Evolutionary conservation across 2,888 invertebrate species (phyloP).

Genomic region (Cantharis rustica): DNA sequence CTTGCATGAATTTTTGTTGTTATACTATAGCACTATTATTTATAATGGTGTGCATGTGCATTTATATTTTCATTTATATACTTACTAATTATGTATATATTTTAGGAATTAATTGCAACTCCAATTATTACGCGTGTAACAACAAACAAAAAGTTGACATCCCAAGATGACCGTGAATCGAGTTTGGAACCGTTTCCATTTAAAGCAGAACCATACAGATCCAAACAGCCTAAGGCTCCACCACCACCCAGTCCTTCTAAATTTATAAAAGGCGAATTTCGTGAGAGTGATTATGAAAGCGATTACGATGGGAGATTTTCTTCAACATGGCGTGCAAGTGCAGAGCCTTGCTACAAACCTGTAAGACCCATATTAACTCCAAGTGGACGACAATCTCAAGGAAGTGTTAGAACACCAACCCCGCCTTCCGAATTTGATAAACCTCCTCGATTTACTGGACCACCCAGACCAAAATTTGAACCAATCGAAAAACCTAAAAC

Average conservation of each 20-base stretch:
- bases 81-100: slow-evolving; percentile 23
- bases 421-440: slow-evolving; percentile 65
- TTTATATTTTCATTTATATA: neutral
- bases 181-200: slow-evolving; percentile 57
- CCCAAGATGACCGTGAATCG: slow-evolving; percentile 49
- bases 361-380: slow-evolving; percentile 64
- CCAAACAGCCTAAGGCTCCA: slow-evolving; percentile 53
- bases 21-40: slow-evolving; percentile 53
- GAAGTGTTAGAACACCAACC: slow-evolving; percentile 58
- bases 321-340: slow-evolving; percentile 64
- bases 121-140: slow-evolving; percentile 59
- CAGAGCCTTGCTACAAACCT: slow-evolving; percentile 63
- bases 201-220: slow-evolving; percentile 52
- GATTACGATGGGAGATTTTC: slow-evolving; percentile 70
- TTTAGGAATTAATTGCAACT: slow-evolving; percentile 61
- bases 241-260: slow-evolving; percentile 67
- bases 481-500: slow-evolving; percentile 59
- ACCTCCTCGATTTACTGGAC: slow-evolving; percentile 55
- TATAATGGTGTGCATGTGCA: slow-evolving; percentile 46
- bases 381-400: slow-evolving; percentile 55
- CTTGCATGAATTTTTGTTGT: neutral
- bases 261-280: slow-evolving; percentile 68
- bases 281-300: slow-evolving; percentile 74
- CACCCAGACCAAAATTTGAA: slow-evolving; percentile 63
- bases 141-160: slow-evolving; percentile 52